Conservation (phyloP, 2,888 invertebrate genomes). For the Smittia aterrima region DNA sequence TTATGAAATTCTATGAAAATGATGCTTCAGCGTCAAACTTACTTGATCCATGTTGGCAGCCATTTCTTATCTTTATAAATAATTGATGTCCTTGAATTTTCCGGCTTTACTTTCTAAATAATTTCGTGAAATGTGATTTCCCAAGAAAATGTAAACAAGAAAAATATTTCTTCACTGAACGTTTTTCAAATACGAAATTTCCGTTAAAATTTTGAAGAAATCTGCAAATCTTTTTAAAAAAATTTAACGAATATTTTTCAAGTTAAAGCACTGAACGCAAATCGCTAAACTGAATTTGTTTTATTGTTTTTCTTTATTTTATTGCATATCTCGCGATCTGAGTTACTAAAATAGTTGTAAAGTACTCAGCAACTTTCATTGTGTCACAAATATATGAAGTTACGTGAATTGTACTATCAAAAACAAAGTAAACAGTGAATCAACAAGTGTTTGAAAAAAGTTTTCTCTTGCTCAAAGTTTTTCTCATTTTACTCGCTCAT, state of each 20-base stretch:
- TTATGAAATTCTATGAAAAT: not conserved
- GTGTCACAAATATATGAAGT: too few species aligned
- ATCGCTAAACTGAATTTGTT: too few species aligned
- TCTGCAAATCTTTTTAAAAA: too few species aligned
- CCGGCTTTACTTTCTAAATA: too few species aligned
- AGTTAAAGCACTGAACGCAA: too few species aligned
- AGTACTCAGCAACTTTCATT: not conserved
- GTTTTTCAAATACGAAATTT: too few species aligned
- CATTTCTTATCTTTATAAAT: not conserved
- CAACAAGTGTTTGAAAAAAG: slow-evolving; percentile 4
- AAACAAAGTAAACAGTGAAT: not conserved
- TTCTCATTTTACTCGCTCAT: slow-evolving; percentile 8
- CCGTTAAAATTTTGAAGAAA: too few species aligned
- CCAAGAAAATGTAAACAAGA: too few species aligned
- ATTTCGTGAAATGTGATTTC: too few species aligned
- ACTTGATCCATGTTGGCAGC: not conserved
- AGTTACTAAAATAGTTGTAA: not conserved
- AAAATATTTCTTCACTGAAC: too few species aligned
- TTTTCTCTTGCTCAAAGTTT: slow-evolving; percentile 1
- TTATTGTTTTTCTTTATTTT: slow-evolving; percentile 5
- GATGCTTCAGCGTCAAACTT: not conserved
- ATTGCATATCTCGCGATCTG: not conserved
- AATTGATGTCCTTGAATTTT: too few species aligned
- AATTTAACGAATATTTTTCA: too few species aligned
- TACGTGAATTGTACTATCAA: not conserved